Evolutionary conservation across 2,113 vertebrate genomes (phyloP), one percentile per base, ranked within the genome.

Genomic region (Mohoua ochrocephala): DNA sequence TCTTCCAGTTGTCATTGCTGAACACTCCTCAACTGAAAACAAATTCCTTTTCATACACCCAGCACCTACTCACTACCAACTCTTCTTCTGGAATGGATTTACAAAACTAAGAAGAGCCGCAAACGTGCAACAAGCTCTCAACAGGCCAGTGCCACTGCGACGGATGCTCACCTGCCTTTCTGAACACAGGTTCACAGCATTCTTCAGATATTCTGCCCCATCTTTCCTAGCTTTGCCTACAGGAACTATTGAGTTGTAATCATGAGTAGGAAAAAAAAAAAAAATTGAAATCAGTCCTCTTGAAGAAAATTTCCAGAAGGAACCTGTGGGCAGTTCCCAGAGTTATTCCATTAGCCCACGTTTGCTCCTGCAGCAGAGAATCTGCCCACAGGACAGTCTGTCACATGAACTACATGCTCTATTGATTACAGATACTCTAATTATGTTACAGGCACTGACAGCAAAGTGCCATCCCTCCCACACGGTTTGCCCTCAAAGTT

Each of bases 371-470:
- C 73, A 91, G 93, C 63, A 76, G 54, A 69, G 21, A 35, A 82
- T 93, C 90, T 91, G 79, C 85, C 92, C 79, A 93, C 82, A 90
- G 82, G 84, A 93, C 83, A 93, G 75, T 86, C 82, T 88, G 90
- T 81, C 93, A 92, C 52, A 84, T 56, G 87, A 94, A 93, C 93
- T 94, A 78, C 90, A 93, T 80, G 85, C 63, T 93, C 94, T 74
- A 26, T 63, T 95, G 87, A 89, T 73, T 88, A 89, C 2, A 1
- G 93, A 96, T 94, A 85, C 54, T 70, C 67, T 93, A 69, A 96
- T 93, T 91, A 91, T 2, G 26, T 87, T 85, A 95, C 28, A 41
- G 89, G 78, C 75, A 54, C 45, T 89, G 94, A 97, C 74, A 90
- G 78, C 30, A 6, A 80, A 93, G 59, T 67, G 54, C 85, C 90